These are phyloP conservation scores for Laticauda laticaudata DNA, from an alignment of 2,113 vertebrate species.

Conservation along the genomic window DNA sequence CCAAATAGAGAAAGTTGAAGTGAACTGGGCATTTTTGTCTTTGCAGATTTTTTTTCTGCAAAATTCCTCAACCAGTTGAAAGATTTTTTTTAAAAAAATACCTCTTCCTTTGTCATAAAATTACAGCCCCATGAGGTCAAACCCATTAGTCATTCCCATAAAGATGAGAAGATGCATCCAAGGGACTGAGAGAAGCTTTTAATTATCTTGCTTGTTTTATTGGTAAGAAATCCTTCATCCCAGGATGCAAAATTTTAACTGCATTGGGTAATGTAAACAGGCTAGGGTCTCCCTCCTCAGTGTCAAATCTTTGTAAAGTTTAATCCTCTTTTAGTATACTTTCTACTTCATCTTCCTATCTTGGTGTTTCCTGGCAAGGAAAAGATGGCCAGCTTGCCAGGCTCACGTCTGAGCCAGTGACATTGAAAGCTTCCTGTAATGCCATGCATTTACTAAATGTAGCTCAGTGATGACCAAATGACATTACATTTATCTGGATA, in stretches of 20 bases:
- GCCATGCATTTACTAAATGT: background rate
- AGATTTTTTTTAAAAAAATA: background rate
- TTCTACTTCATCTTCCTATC: background rate
- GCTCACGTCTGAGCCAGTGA: background rate
- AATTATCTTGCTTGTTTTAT: slow-evolving; percentile 14
- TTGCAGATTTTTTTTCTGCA: background rate
- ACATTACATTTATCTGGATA: background rate
- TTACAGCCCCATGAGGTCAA: background rate
- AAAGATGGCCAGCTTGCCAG: background rate
- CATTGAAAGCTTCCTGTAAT: background rate
- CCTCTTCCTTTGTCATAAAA: background rate
- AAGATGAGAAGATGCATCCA: background rate
- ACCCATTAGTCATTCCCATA: background rate
- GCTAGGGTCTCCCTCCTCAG: background rate
- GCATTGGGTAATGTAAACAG: background rate
- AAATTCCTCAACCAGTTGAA: background rate
- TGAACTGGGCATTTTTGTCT: background rate
- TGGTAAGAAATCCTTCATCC: slow-evolving; percentile 6
- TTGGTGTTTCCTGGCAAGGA: background rate
- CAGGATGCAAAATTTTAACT: background rate
- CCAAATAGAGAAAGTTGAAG: background rate
- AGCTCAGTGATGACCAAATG: background rate
- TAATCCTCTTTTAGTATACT: background rate
- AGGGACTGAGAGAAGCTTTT: background rate
- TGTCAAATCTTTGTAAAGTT: background rate